Percentiles rank a stretch among this genome's conserved stretches.
phyloP scores from a whole-genome alignment of 1,140 invertebrate genomes.

The Bombyx mori region DNA sequence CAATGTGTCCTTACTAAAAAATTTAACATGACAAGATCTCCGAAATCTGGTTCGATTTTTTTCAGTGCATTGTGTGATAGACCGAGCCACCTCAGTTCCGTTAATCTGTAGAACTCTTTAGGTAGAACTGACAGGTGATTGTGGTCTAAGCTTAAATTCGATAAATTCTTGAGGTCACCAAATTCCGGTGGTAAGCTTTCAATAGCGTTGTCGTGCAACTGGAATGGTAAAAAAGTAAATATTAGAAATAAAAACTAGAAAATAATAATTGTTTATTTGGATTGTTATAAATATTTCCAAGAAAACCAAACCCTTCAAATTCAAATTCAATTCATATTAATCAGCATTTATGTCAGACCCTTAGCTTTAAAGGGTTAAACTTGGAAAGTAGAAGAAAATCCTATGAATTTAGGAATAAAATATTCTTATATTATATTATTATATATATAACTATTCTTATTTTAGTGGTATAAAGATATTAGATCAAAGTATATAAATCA shows the following conservation, averaged over 20 bases:
- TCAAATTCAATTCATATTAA: too few relatives aligned
- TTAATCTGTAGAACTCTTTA: slow-evolving; percentile 76
- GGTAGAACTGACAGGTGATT: slow-evolving; percentile 81
- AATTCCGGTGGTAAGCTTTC: slow-evolving; percentile 81
- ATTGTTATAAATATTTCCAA: too few relatives aligned
- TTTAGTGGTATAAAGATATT: too few relatives aligned
- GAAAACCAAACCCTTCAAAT: too few relatives aligned
- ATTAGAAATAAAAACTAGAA: neutral
- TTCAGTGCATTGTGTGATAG: slow-evolving; percentile 79
- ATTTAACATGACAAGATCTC: slow-evolving; percentile 82
- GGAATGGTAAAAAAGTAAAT: slow-evolving; percentile 25
- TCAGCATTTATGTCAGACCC: too few relatives aligned
- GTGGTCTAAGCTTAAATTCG: slow-evolving; percentile 83
- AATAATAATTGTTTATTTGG: too few relatives aligned
- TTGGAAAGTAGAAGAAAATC: too few relatives aligned
- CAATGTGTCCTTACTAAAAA: slow-evolving; percentile 42
- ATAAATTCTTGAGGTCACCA: slow-evolving; percentile 80
- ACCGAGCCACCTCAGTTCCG: slow-evolving; percentile 78
- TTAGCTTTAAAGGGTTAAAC: too few relatives aligned
- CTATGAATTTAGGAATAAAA: too few relatives aligned
- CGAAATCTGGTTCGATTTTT: slow-evolving; percentile 73
- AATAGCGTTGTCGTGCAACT: slow-evolving; percentile 87
- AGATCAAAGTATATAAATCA: too few relatives aligned
- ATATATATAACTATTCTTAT: too few relatives aligned
- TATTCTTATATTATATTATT: too few relatives aligned